Evolutionary conservation across 2,113 vertebrate genomes (phyloP).

Genomic region (Eretmochelys imbricata): DNA sequence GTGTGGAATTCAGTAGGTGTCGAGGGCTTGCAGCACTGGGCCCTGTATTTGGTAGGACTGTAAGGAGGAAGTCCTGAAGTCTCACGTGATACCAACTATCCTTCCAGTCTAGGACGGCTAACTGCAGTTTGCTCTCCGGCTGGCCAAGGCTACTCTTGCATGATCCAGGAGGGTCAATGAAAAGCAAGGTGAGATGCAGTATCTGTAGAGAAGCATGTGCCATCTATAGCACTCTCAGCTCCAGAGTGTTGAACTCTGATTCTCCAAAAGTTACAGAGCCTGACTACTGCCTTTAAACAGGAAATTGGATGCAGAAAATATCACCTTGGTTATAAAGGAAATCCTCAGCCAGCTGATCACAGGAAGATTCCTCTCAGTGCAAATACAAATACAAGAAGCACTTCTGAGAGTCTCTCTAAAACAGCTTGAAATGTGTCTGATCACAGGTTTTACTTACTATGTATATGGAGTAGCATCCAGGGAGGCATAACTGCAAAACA

Average conservation of each 20-base stretch:
- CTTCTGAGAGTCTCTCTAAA: background rate
- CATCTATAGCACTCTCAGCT: background rate
- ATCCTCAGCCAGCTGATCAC: background rate
- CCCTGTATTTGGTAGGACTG: background rate
- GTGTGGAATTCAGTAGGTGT: background rate
- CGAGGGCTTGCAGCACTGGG: too few relatives aligned
- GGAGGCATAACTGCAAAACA: constrained; percentile 65
- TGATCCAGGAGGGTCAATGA: background rate
- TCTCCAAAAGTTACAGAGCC: background rate
- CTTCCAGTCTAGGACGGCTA: background rate
- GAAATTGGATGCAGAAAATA: background rate
- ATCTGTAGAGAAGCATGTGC: too few relatives aligned
- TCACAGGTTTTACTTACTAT: constrained; percentile 59
- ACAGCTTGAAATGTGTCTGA: background rate
- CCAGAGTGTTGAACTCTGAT: background rate
- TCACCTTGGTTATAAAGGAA: background rate
- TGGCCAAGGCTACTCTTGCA: background rate
- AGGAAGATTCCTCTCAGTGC: background rate
- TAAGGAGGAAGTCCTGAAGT: background rate
- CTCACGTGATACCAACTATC: background rate
- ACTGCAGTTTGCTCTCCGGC: background rate
- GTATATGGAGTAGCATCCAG: constrained; percentile 78
- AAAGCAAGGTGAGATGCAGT: background rate
- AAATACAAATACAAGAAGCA: background rate
- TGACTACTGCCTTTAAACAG: background rate